Evolutionary conservation across 2,113 vertebrate species (phyloP), one percentile per base, ranked within the genome.

Genomic region (Gopherus evgoodei): DNA sequence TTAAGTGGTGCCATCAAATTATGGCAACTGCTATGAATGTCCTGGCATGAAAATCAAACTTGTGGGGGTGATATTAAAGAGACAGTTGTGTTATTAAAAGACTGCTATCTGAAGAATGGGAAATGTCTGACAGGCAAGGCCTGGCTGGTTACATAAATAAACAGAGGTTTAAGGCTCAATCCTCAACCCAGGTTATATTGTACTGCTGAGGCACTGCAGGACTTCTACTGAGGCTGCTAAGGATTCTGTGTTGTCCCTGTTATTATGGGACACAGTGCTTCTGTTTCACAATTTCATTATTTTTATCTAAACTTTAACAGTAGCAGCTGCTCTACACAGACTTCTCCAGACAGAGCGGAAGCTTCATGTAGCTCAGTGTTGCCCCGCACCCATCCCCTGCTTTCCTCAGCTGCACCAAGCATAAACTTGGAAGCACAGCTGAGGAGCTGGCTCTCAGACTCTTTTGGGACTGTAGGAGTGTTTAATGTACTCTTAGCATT

Each of bases 401-500:
- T 44, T 62, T 91, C 91, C 93, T 96, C 91, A 95, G 90, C 93
- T 95, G 95, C 85, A 88, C 25, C 81, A 92, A 88, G 25, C 95
- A 92, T 81, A 75, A 94, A 83, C 0, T 0, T 35, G 94, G 87
- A 35, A 96, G 90, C 93, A 83, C 94, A 95, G 94, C 94, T 95
- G 96, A 81, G 85, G 53, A 88, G 93, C 91, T 93, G 79, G 87
- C 89, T 90, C 87, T 91, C 93, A 88, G 56, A 95, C 95, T 88
- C 6, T 9, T 25, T 27, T 90, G 91, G 90, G 93, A 84, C 90
- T 90, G 75, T 1, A 94, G 93, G 95, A 96, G 85, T 88, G 89
- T 94, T 95, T 90, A 92, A 95, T 94, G 89, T 47, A 94, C 93
- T 95, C 96, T 93, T 95, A 95, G 96, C 95, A 95, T 97, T 95